Evolutionary conservation across 2,888 invertebrate genomes (phyloP), one percentile per base, ranked within the genome.

Genomic region (Andrena bucephala): DNA sequence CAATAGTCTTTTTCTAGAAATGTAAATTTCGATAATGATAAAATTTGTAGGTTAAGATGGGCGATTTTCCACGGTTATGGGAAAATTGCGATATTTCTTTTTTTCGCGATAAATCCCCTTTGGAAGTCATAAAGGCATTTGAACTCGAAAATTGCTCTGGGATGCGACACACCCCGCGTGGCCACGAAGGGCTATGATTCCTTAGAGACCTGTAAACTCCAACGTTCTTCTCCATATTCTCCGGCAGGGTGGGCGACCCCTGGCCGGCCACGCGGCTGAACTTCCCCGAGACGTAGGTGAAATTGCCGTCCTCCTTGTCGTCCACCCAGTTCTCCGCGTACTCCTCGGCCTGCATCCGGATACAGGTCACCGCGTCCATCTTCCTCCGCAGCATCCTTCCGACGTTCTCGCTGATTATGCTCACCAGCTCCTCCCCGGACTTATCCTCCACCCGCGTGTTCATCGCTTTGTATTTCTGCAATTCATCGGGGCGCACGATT

Each of bases 311-410:
- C 33, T 92, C 42, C 42, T 92, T 86, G 13, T 92, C 87, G 0
- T 90, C 93, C 78, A 95, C 95, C 89, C 94, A 95, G 68, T 95
- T 95, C 90, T 96, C 96, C 1, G 97, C 96, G 50, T 96, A 94
- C 13, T 95, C 92, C 94, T 98, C 97, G 0, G 98, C 98, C 76
- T 95, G 96, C 85, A 96, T 96, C 90, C 97, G 96, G 84, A 98
- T 97, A 90, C 98, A 97, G 95, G 96, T 95, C 76, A 98, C 97
- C n/a, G 98, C 98, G 90, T 98, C 97, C 95, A 97, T 97, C 96
- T 98, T 98, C 90, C 97, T 96, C 62, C 97, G 96, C 89, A 98
- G 95, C 97, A 98, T 98, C 72, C 96, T 96, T 84, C 97, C 97
- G 77, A 99, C 97, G 90, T 97, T 97, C 72, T 96, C 95, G 72